Conservation (phyloP, 2,888 invertebrate genomes). For the Hypolimnas misippus region DNA sequence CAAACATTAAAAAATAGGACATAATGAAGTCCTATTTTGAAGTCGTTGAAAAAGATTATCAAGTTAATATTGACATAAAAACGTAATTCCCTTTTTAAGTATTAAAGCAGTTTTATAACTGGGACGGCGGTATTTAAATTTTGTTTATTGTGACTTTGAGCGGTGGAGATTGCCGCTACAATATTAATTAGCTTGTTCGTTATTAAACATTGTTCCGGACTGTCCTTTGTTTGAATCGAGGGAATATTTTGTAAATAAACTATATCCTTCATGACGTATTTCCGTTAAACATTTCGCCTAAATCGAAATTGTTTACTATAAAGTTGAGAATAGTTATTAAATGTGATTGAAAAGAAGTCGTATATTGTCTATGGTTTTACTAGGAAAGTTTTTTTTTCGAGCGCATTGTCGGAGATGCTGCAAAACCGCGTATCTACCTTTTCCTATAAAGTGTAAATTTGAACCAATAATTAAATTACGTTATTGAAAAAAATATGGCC, state of each 20-base stretch:
- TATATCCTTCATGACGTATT: background rate
- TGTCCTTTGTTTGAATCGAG: slow-evolving; percentile 9
- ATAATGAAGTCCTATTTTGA: no score
- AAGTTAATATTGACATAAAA: slow-evolving; percentile 28
- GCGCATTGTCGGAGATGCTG: no score
- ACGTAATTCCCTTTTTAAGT: slow-evolving; percentile 23
- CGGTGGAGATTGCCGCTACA: slow-evolving; percentile 21
- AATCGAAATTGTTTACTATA: background rate
- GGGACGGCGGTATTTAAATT: slow-evolving; percentile 20
- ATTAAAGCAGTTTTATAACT: slow-evolving; percentile 19
- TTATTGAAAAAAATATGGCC: no score
- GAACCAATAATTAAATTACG: no score
- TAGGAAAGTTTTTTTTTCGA: no score
- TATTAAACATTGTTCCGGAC: slow-evolving; percentile 17
- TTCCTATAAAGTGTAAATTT: no score
- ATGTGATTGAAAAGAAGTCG: background rate
- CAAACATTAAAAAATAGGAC: no score
- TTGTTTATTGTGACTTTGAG: slow-evolving; percentile 27
- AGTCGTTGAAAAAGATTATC: no score
- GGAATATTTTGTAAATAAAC: slow-evolving; percentile 6
- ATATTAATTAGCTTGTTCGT: slow-evolving; percentile 27
- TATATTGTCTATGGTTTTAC: no score
- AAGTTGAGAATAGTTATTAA: no score
- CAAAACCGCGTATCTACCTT: no score
- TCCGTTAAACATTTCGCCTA: background rate